Evolutionary conservation across 2,797 vertebrate genomes (phyloP).

Genomic region (Babyrousa celebensis): DNA sequence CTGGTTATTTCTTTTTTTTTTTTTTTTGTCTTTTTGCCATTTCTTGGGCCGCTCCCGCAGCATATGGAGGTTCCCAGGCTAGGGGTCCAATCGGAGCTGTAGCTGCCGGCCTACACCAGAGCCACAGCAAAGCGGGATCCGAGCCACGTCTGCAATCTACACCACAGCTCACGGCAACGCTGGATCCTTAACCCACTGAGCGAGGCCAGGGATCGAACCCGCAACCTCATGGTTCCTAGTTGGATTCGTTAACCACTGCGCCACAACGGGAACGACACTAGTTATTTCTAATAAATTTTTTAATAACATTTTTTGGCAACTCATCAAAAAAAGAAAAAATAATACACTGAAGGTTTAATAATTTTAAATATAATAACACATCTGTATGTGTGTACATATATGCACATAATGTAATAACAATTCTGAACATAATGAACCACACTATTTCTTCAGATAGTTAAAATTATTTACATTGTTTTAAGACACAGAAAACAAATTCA

Average conservation of each 20-base stretch:
- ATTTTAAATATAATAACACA: not conserved
- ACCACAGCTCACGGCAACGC: too few species aligned
- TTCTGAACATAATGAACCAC: not conserved
- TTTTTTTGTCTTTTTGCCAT: too few species aligned
- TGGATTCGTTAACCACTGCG: too few species aligned
- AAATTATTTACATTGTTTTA: not conserved
- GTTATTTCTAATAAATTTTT: not conserved
- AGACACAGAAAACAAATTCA: slow-evolving; percentile 40
- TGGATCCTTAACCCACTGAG: too few species aligned
- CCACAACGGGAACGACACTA: not conserved
- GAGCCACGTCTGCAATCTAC: too few species aligned
- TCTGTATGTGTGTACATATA: not conserved
- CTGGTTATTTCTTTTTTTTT: not conserved
- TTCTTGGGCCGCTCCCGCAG: too few species aligned
- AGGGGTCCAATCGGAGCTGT: too few species aligned
- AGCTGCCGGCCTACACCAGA: too few species aligned
- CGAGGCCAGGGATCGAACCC: too few species aligned
- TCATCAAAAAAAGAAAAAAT: slow-evolving; percentile 25
- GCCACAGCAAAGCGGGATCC: too few species aligned
- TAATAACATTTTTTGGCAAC: not conserved
- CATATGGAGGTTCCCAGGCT: too few species aligned
- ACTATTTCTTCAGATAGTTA: not conserved
- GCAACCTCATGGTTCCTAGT: too few species aligned
- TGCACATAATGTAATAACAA: not conserved
- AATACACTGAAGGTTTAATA: not conserved